Conservation (phyloP, 2,797 vertebrate genomes). For the Emys orbicularis region DNA sequence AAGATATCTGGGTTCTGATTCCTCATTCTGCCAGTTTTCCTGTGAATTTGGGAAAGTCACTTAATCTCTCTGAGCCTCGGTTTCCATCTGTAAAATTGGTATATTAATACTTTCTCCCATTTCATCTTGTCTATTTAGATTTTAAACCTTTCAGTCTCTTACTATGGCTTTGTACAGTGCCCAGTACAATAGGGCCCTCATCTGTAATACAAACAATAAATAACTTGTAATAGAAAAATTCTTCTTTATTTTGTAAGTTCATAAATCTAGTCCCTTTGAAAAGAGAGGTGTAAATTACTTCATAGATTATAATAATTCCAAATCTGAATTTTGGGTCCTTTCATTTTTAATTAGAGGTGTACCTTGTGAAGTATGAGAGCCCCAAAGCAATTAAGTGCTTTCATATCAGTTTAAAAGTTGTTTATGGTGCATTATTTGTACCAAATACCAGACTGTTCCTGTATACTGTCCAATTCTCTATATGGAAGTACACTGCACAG, state of each 20-base stretch:
- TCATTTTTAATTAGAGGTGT: not conserved
- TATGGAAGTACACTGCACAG: not conserved
- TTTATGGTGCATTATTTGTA: not conserved
- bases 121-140: not conserved
- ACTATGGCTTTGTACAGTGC: rapidly evolving
- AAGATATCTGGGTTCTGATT: not conserved
- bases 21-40: not conserved
- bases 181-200: too few relatives aligned
- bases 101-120: too few relatives aligned
- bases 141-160: not conserved
- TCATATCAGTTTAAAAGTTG: not conserved
- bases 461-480: not conserved
- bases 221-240: not conserved
- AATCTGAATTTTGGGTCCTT: not conserved
- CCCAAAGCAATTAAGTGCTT: not conserved
- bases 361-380: not conserved
- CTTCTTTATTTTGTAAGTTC: not conserved
- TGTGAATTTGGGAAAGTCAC: not conserved
- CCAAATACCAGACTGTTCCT: not conserved
- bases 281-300: not conserved
- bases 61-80: not conserved
- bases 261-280: not conserved
- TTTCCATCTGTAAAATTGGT: not conserved
- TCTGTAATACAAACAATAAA: not conserved
- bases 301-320: not conserved